Conservation (phyloP, 2,113 vertebrate genomes). For the crab-eating macaque (Macaca fascicularis) region DNA sequence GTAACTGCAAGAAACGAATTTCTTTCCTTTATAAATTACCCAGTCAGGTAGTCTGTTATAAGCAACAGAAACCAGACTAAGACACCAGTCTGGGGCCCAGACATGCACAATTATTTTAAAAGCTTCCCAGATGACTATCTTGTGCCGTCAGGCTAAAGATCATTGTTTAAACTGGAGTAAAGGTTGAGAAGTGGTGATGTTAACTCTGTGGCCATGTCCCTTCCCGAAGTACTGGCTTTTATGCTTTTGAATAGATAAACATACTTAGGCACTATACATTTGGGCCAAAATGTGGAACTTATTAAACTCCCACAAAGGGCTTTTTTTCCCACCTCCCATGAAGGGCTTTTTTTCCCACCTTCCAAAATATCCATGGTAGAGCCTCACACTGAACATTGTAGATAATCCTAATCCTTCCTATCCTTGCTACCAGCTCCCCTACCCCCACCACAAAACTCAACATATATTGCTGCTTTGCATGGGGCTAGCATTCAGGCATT, state of each 20-base stretch:
- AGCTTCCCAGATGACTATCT: not conserved
- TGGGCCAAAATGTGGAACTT: not conserved
- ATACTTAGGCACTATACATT: not conserved
- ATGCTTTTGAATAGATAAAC: not conserved
- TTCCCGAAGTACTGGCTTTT: no score
- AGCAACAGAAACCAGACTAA: not conserved
- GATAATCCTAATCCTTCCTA: not conserved
- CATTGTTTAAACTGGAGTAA: not conserved
- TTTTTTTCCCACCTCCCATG: not conserved
- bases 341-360: not conserved
- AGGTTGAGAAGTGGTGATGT: not conserved
- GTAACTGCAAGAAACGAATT: not conserved
- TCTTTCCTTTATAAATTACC: not conserved
- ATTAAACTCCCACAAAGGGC: not conserved
- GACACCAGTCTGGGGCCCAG: not conserved
- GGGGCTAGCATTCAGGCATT: conserved; percentile 39
- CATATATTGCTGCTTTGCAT: conserved; percentile 45
- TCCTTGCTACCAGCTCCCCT: not conserved
- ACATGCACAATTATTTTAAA: not conserved
- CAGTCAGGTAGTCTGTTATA: not conserved
- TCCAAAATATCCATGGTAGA: not conserved
- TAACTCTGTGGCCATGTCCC: not conserved
- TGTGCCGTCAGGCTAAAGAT: not conserved
- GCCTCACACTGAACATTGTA: not conserved
- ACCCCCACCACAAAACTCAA: not conserved